A percentile compares a stretch with the other conserved stretches of the same genome.
These are phyloP conservation scores for Drosophila pandora DNA, from an alignment of 1,140 invertebrate species.

Conservation along the genomic window DNA sequence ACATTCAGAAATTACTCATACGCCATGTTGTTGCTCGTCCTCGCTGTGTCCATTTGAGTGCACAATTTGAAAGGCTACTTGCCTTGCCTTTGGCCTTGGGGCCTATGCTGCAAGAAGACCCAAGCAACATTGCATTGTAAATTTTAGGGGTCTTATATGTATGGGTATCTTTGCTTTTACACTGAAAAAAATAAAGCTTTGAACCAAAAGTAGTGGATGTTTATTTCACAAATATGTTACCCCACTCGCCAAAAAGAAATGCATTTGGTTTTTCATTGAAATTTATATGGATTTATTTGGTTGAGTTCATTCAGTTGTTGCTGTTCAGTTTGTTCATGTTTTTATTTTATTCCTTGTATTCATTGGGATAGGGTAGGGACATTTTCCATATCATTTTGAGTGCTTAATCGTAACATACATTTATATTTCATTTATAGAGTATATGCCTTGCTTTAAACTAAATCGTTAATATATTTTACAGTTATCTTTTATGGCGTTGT, in stretches of 20 bases:
- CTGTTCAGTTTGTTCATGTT: slow-evolving; percentile 59
- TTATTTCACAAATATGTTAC: too few species aligned
- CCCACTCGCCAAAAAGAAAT: not conserved
- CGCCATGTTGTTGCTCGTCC: slow-evolving; percentile 52
- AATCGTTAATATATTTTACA: slow-evolving; percentile 60
- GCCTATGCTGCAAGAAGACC: slow-evolving; percentile 28
- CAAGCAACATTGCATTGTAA: slow-evolving; percentile 49
- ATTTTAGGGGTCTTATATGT: slow-evolving; percentile 16
- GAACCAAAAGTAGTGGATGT: too few species aligned
- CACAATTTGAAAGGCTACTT: slow-evolving; percentile 78
- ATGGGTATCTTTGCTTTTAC: slow-evolving; percentile 10
- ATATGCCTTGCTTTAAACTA: slow-evolving; percentile 50
- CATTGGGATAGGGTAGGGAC: slow-evolving; percentile 37
- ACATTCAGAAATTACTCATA: slow-evolving; percentile 57
- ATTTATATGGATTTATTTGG: slow-evolving; percentile 72
- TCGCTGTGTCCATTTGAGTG: slow-evolving; percentile 73
- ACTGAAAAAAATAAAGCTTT: slow-evolving; percentile 22
- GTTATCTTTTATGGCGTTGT: slow-evolving; percentile 55
- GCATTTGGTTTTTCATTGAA: slow-evolving; percentile 52
- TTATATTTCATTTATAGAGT: slow-evolving; percentile 60
- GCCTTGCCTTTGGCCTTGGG: slow-evolving; percentile 59
- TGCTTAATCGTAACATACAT: slow-evolving; percentile 79
- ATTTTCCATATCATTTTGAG: slow-evolving; percentile 54
- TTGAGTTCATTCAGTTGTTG: slow-evolving; percentile 55
- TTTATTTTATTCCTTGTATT: slow-evolving; percentile 74